Percentiles rank a stretch among this genome's conserved stretches.
phyloP scores from a whole-genome alignment of 2,797 vertebrate genomes.

The Urosaurus nigricauda region DNA sequence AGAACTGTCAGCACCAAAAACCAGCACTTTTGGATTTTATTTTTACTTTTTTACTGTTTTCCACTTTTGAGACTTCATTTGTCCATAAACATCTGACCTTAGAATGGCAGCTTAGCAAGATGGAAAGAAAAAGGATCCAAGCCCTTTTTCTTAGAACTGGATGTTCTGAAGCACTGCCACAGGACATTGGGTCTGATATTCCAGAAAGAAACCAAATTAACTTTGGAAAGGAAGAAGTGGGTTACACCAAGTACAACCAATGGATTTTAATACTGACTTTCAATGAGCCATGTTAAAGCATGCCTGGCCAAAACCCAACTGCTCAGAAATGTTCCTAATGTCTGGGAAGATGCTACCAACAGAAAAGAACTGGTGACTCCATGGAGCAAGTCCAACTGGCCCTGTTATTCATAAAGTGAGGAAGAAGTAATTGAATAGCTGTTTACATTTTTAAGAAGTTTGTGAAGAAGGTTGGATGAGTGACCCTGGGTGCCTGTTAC shows the following conservation, averaged over 20 bases:
- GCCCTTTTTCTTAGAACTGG: constrained; percentile 54
- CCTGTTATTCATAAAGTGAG: neutral
- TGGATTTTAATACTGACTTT: constrained; percentile 62
- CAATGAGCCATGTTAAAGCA: constrained; percentile 59
- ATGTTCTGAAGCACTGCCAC: constrained; percentile 60
- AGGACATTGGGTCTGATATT: constrained; percentile 65
- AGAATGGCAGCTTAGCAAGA: constrained; percentile 53
- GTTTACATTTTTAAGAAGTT: neutral
- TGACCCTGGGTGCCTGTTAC: neutral
- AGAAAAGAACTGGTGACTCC: constrained; percentile 49
- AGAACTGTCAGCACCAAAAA: constrained; percentile 16
- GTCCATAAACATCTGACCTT: constrained; percentile 47
- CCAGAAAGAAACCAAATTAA: constrained; percentile 67
- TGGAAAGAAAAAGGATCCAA: constrained; percentile 60
- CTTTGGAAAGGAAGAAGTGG: constrained; percentile 59
- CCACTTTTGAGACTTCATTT: constrained; percentile 53
- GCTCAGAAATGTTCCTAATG: constrained; percentile 44
- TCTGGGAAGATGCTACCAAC: constrained; percentile 64
- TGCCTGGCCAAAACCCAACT: constrained; percentile 45
- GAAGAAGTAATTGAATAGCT: constrained; percentile 22
- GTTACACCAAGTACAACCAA: constrained; percentile 56
- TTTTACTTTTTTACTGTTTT: constrained; percentile 38
- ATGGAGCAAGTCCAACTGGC: constrained; percentile 6
- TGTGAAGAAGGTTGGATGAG: neutral
- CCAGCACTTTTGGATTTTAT: constrained; percentile 19